phyloP scores from a whole-genome alignment of 2,888 invertebrate genomes.

The Teleiodes luculella region DNA sequence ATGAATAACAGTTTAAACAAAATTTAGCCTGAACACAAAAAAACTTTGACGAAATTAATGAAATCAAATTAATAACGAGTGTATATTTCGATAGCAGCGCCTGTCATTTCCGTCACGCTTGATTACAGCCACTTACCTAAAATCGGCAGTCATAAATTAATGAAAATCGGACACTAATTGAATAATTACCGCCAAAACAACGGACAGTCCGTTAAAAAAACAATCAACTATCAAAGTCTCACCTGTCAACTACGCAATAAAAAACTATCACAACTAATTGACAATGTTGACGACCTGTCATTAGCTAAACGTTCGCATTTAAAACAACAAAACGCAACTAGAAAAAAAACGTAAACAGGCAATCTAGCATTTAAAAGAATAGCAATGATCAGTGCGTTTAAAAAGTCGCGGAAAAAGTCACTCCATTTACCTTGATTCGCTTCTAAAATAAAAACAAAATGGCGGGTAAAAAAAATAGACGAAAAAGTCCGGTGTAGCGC shows the following conservation, averaged over 20 bases:
- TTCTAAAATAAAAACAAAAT: slow-evolving; percentile 24
- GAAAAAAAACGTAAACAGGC: slow-evolving; percentile 35
- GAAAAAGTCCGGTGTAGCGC: slow-evolving; percentile 43
- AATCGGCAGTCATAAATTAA: slow-evolving; percentile 1
- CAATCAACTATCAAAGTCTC: not conserved
- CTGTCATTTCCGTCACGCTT: slow-evolving; percentile 1
- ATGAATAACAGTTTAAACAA: not conserved
- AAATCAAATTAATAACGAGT: not conserved
- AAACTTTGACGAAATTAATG: not conserved
- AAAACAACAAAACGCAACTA: slow-evolving; percentile 25
- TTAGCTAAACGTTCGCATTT: slow-evolving; percentile 21
- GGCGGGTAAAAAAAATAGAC: slow-evolving; percentile 21
- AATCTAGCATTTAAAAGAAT: slow-evolving; percentile 22
- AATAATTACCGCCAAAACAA: slow-evolving; percentile 10
- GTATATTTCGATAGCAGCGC: not conserved
- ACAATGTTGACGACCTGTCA: slow-evolving; percentile 4
- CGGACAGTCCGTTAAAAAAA: slow-evolving; percentile 9
- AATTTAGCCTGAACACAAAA: not conserved
- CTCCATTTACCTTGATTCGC: slow-evolving; percentile 8
- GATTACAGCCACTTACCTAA: not conserved
- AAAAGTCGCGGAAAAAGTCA: slow-evolving; percentile 19
- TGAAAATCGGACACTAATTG: slow-evolving; percentile 3
- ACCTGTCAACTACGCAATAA: slow-evolving; percentile 12
- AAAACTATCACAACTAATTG: slow-evolving; percentile 5
- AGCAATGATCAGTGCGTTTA: slow-evolving; percentile 19